These are phyloP conservation scores for Xanthorhoe spadicearia DNA, from an alignment of 2,888 invertebrate species.

Conservation along the genomic window DNA sequence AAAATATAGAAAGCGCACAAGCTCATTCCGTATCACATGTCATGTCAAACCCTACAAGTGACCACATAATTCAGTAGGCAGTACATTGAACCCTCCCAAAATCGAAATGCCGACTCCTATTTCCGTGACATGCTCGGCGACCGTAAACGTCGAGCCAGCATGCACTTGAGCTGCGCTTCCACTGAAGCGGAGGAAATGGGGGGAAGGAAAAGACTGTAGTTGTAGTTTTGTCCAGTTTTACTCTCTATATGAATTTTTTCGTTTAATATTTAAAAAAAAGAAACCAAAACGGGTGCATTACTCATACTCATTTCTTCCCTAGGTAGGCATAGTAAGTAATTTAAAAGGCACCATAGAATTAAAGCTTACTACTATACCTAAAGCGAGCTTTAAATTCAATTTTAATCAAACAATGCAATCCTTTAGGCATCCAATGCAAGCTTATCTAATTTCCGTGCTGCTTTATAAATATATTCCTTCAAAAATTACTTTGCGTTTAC, in stretches of 20 bases:
- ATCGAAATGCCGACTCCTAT: constrained; percentile 39
- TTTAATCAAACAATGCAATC: too few species aligned
- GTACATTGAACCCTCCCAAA: constrained; percentile 34
- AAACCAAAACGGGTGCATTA: too few species aligned
- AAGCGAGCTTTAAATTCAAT: too few species aligned
- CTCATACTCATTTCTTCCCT: too few species aligned
- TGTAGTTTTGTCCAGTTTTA: neutral
- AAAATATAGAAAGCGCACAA: constrained; percentile 38
- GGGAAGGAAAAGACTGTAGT: neutral
- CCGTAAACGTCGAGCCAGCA: constrained; percentile 41
- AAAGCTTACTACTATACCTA: too few species aligned
- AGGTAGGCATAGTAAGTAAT: too few species aligned
- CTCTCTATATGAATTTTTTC: neutral
- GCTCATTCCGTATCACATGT: constrained; percentile 41
- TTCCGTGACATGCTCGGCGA: constrained; percentile 49
- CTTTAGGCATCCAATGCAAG: too few species aligned
- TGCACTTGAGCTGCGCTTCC: constrained; percentile 27
- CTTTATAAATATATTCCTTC: too few species aligned
- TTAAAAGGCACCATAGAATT: too few species aligned
- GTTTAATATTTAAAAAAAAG: too few species aligned
- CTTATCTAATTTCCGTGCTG: too few species aligned
- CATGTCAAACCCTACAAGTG: constrained; percentile 43
- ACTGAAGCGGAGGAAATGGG: neutral
- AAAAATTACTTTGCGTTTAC: too few species aligned
- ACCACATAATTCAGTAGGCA: constrained; percentile 34